Base-by-base conservation (phyloP, 2,888 invertebrate species). In the Mechanitis mazaeus region DNA sequence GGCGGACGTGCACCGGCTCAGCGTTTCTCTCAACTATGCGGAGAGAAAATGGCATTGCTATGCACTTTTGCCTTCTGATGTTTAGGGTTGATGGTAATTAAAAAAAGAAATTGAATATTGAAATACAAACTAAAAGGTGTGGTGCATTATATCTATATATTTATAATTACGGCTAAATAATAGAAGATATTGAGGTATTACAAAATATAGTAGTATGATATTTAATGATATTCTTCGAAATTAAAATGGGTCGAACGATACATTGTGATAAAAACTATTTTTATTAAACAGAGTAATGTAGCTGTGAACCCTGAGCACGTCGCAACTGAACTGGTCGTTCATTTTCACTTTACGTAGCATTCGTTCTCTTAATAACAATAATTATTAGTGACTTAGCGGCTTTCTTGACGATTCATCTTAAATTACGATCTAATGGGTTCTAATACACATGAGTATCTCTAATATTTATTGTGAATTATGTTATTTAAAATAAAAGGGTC, bases 21-120 rank as follows among this genome's bases (percentile, higher is more conserved):
- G 50, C 63, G 58, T 53, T 45, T 45, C 33, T 55, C 66, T 59
- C 65, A 67, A 68, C 68, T 67, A 60, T 56, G 56, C 54, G 54
- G 54, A 63, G 68, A 69, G 70, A 72, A 69, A 72, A 68, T 70
- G 59, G 63, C 66, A 68, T 66, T 64, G 71, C 70, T 67, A 69
- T 72, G 72, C 72, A 74, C 75, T 74, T 71, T 72, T 74, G 73
- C 71, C 71, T 73, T 70, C 69, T 9, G 35, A 58, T 20, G 60
- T 12, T 33, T 60, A 75, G 74, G 74, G 74, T 59, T 66, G 64
- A 31, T 35, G 31, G 7, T 31, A 31, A 2, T 50, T 7, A 9
- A 31, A 31, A 31, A 31, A 31, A 31, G 2, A 3, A 31, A 31
- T 2, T 31, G 5, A 2, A 50, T 28, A 31, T 35, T 35, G 35